Conservation (phyloP, 2,797 vertebrate genomes). For the Trachurus trachurus region DNA sequence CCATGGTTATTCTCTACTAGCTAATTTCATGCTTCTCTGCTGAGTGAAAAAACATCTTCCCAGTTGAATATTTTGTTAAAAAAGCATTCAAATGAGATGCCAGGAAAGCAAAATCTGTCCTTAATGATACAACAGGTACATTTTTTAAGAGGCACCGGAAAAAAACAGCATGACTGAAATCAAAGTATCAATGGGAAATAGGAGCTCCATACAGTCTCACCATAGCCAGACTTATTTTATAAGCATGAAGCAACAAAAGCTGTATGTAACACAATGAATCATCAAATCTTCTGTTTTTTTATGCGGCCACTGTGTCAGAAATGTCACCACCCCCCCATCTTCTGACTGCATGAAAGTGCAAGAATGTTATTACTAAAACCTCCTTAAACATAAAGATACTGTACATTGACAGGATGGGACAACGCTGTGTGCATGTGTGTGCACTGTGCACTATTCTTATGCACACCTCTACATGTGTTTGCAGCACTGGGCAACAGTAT, state of each 20-base stretch:
- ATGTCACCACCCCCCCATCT: not conserved
- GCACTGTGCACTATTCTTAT: not conserved
- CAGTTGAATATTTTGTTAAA: not conserved
- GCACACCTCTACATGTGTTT: not conserved
- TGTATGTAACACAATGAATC: slow-evolving; percentile 8
- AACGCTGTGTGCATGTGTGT: not conserved
- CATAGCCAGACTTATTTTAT: not conserved
- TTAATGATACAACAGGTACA: slow-evolving; percentile 4
- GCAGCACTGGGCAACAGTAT: not conserved
- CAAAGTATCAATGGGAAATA: not conserved
- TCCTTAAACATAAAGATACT: not conserved
- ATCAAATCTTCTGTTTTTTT: slow-evolving; percentile 5
- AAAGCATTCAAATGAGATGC: slow-evolving; percentile 5
- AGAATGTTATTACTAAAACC: not conserved
- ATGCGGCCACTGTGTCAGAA: not conserved
- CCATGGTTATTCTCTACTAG: not conserved
- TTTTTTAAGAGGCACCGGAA: not conserved
- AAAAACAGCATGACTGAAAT: slow-evolving; percentile 1
- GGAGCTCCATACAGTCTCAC: not conserved
- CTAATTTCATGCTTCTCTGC: slow-evolving; percentile 30
- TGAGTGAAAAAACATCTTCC: slow-evolving; percentile 22
- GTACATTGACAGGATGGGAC: not conserved
- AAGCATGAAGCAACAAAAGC: slow-evolving; percentile 2
- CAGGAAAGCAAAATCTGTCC: not conserved
- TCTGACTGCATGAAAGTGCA: not conserved